Evolutionary conservation across 1,140 invertebrate genomes (phyloP).

Genomic region (Ceratina calcarata): DNA sequence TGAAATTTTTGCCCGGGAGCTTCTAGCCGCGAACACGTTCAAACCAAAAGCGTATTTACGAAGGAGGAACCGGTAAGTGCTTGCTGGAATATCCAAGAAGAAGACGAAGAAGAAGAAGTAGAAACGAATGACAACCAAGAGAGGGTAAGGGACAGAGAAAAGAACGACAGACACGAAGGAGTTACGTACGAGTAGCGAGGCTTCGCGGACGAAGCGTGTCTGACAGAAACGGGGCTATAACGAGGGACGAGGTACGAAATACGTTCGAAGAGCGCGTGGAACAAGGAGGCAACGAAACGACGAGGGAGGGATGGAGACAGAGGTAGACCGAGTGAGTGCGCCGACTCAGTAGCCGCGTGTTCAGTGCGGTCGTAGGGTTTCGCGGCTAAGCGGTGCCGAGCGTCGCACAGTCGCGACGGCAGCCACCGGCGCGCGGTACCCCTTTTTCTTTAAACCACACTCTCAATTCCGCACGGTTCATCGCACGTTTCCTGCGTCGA

Average conservation of each 20-base stretch:
- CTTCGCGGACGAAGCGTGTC: conserved; percentile 26
- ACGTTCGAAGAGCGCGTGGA: not conserved
- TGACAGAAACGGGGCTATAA: conserved; percentile 30
- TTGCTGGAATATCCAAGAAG: conserved; percentile 12
- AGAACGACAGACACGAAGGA: conserved; percentile 28
- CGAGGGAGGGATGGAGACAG: conserved; percentile 48
- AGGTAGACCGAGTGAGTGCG: conserved; percentile 65
- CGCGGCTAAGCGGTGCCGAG: conserved; percentile 72
- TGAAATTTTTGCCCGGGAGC: not conserved
- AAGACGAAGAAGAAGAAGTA: conserved; percentile 11
- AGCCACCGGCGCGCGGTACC: conserved; percentile 79
- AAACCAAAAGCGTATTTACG: conserved; percentile 18
- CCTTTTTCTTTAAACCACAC: conserved; percentile 66
- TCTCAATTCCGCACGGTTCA: conserved; percentile 68
- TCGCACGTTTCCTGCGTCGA: conserved; percentile 62
- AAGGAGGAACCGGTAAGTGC: conserved; percentile 12
- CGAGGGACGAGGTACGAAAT: conserved; percentile 22
- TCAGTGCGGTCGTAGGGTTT: conserved; percentile 75
- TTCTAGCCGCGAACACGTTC: not conserved
- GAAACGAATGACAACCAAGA: not conserved
- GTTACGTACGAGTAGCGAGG: conserved; percentile 18
- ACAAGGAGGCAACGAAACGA: conserved; percentile 1
- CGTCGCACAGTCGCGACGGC: conserved; percentile 80
- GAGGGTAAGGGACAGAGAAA: conserved; percentile 2
- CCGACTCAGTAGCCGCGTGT: conserved; percentile 79